Percentiles rank a stretch among this genome's conserved stretches.
phyloP scores from a whole-genome alignment of 2,888 invertebrate species.

The Metalampra italica region DNA sequence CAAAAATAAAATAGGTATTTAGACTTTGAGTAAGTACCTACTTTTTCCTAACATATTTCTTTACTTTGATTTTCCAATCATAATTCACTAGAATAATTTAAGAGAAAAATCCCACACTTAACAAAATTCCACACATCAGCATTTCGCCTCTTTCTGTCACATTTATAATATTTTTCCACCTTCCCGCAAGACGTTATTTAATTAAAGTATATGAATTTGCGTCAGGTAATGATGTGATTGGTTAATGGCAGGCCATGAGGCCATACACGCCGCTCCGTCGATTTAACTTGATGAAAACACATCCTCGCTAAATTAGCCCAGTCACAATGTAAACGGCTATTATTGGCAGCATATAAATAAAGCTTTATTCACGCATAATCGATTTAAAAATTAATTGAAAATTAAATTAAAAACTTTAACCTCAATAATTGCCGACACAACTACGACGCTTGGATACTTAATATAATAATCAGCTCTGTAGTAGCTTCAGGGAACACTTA shows the following conservation, averaged over 20 bases:
- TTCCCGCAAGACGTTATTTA: slow-evolving; percentile 4
- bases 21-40: too few species aligned
- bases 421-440: not conserved
- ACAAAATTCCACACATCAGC: too few species aligned
- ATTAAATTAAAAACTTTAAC: slow-evolving; percentile 16
- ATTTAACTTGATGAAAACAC: slow-evolving; percentile 24
- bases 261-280: slow-evolving; percentile 8
- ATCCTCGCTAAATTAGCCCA: slow-evolving; percentile 26
- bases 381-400: slow-evolving; percentile 22
- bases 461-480: not conserved
- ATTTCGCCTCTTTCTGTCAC: too few species aligned
- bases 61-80: too few species aligned
- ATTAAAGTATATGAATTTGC: slow-evolving; percentile 24
- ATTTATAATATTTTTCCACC: too few species aligned
- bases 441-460: not conserved
- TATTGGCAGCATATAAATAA: slow-evolving; percentile 8
- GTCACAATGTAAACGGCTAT: slow-evolving; percentile 25
- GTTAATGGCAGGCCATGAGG: slow-evolving; percentile 17
- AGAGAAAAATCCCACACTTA: too few species aligned
- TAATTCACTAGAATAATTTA: too few species aligned
- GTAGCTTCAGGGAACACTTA: slow-evolving; percentile 16
- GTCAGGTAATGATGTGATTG: slow-evolving; percentile 25
- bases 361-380: slow-evolving; percentile 14
- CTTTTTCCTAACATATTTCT: too few species aligned
- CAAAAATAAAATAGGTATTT: too few species aligned